A percentile compares a stretch with the other conserved stretches of the same genome.
Evolutionary conservation across 1,140 invertebrate genomes (phyloP).

Genomic region (Euwallacea similis): DNA sequence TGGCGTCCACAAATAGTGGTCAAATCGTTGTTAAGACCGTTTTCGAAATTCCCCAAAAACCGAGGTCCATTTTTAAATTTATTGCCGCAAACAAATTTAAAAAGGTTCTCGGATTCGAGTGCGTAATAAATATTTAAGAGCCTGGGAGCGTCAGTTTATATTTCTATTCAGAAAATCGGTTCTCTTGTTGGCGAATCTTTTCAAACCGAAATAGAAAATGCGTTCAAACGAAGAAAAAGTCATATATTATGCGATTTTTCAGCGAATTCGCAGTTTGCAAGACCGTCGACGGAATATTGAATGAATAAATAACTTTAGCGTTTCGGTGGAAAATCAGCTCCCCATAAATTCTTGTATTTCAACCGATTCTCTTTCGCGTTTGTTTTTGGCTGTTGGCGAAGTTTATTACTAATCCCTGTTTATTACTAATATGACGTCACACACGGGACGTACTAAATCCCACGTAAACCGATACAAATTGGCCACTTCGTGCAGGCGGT

Average conservation of each 20-base stretch:
- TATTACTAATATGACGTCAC: too few species aligned
- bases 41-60: too few species aligned
- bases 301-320: constrained; percentile 30
- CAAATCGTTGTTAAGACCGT: not conserved
- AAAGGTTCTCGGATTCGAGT: not conserved
- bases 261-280: constrained; percentile 13
- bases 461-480: too few species aligned
- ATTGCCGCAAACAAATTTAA: not conserved
- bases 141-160: constrained; percentile 12
- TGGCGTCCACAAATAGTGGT: not conserved
- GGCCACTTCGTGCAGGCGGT: too few species aligned
- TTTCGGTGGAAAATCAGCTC: constrained; percentile 11
- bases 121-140: constrained; percentile 18
- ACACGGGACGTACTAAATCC: too few species aligned
- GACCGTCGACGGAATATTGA: constrained; percentile 18
- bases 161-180: constrained; percentile 13
- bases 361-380: not conserved
- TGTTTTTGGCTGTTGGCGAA: not conserved
- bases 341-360: constrained; percentile 4
- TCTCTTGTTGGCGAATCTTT: constrained; percentile 20
- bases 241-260: constrained; percentile 23
- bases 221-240: constrained; percentile 25
- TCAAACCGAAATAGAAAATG: constrained; percentile 25
- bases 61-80: too few species aligned
- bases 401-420: not conserved